These are phyloP conservation scores for Frieseomelitta varia DNA, from an alignment of 1,140 invertebrate species.

Conservation along the genomic window DNA sequence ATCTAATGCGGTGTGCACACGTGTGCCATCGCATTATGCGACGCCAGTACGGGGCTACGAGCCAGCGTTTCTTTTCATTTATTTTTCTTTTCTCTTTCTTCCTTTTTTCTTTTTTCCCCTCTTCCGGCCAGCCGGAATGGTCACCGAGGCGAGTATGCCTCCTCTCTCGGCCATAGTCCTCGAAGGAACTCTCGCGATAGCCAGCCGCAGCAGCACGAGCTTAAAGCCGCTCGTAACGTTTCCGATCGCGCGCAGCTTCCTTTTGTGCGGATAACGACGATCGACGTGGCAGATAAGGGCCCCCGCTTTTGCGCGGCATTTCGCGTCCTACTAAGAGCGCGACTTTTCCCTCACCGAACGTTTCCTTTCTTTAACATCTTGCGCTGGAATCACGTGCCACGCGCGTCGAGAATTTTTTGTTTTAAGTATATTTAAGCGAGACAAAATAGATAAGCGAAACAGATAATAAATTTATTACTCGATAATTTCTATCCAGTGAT, in stretches of 20 bases:
- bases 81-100: no score
- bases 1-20: neutral
- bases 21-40: slow-evolving; percentile 38
- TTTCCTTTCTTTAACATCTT: neutral
- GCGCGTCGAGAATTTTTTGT: no score
- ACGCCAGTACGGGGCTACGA: neutral
- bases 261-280: slow-evolving; percentile 55
- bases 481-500: no score
- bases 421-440: no score
- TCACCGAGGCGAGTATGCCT: neutral
- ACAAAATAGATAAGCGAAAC: no score
- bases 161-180: slow-evolving; percentile 26
- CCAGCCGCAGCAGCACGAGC: neutral
- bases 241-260: slow-evolving; percentile 39
- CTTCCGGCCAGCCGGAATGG: slow-evolving; percentile 21
- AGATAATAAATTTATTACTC: no score
- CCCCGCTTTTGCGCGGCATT: neutral
- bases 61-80: neutral
- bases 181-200: slow-evolving; percentile 9
- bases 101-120: neutral
- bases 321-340: neutral
- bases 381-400: no score
- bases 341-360: neutral
- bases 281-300: slow-evolving; percentile 52
- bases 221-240: slow-evolving; percentile 9